Base-by-base conservation (phyloP, 2,797 vertebrate genomes). In the Poecilia wingei region DNA sequence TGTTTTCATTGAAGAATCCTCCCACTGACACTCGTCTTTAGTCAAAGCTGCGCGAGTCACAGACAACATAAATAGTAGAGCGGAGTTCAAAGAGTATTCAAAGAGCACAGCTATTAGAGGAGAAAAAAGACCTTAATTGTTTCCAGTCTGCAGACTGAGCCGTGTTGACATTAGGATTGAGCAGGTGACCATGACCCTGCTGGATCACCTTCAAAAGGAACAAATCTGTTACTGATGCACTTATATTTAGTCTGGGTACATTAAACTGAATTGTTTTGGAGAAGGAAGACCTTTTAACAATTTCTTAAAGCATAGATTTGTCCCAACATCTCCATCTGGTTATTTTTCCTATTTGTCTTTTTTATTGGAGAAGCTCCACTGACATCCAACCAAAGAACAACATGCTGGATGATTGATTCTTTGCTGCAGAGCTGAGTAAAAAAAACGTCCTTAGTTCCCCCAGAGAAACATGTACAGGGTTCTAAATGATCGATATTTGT, bases 41-140 rank as follows among this genome's bases (percentile, higher is more conserved):
- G 83, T 78, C 71, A 81, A 80, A 88, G 82, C 82, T 84, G 87
- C 78, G 70, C 85, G 72, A 86, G 81, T 90, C 57, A 77, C 55
- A 88, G 83, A 90, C 92, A 84, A 90, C 90, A 89, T 84, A 90
- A 91, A 91, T 80, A 82, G 69, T 46, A 13, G 47, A 78, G 25
- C n/a, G 46, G 64, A 75, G 85, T 85, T 85, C 82, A 91, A 82
- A 88, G 84, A 18, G 1, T 75, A 47, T 66, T 77, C 77, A 85
- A 82, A 85, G 79, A 86, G 86, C 78, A 82, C 78, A 82, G 49
- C 77, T 80, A 85, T 72, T 74, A 57, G 64, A 72, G 57, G 28
- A 28, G 10, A 83, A 89, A 88, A 88, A 89, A 79, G 75, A 49
- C 72, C 77, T 89, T 92, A 87, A 76, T 88, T 84, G 82, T 89